A percentile compares a stretch with the other conserved stretches of the same genome.
phyloP scores from a whole-genome alignment of 2,888 invertebrate genomes.

The Antitype chi region DNA sequence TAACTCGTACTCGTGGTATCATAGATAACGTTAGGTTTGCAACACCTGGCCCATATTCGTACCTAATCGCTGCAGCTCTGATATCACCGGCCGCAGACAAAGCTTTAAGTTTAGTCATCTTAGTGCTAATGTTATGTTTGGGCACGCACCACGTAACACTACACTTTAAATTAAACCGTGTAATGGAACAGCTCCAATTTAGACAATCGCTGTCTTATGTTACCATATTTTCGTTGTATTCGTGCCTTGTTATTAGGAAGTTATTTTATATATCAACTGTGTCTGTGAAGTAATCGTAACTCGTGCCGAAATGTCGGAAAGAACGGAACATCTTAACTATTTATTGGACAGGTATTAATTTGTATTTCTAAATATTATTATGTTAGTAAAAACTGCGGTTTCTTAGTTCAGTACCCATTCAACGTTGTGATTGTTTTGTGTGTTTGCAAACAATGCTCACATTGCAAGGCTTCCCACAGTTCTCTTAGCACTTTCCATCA shows the following conservation, averaged over 20 bases:
- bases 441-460: constrained; percentile 66
- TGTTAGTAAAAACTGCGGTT: constrained; percentile 23
- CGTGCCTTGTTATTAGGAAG: constrained; percentile 38
- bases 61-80: constrained; percentile 75
- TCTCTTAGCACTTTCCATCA: constrained; percentile 70
- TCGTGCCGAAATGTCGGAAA: constrained; percentile 74
- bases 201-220: constrained; percentile 10
- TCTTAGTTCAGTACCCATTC: constrained; percentile 25
- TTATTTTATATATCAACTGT: constrained; percentile 58
- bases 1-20: constrained; percentile 60
- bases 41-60: constrained; percentile 84
- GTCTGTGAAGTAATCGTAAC: constrained; percentile 56
- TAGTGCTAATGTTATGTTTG: constrained; percentile 72
- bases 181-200: constrained; percentile 29
- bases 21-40: constrained; percentile 78
- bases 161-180: constrained; percentile 48
- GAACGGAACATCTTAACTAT: constrained; percentile 74
- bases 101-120: constrained; percentile 80
- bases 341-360: constrained; percentile 76
- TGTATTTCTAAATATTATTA: constrained; percentile 26
- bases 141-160: constrained; percentile 66
- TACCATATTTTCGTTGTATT: constrained; percentile 14
- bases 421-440: constrained; percentile 53
- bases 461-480: constrained; percentile 68
- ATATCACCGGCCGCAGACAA: constrained; percentile 77